A percentile compares a stretch with the other conserved stretches of the same genome.
phyloP scores from a whole-genome alignment of 2,888 invertebrate genomes.

The Lasioglossum vierecki region DNA sequence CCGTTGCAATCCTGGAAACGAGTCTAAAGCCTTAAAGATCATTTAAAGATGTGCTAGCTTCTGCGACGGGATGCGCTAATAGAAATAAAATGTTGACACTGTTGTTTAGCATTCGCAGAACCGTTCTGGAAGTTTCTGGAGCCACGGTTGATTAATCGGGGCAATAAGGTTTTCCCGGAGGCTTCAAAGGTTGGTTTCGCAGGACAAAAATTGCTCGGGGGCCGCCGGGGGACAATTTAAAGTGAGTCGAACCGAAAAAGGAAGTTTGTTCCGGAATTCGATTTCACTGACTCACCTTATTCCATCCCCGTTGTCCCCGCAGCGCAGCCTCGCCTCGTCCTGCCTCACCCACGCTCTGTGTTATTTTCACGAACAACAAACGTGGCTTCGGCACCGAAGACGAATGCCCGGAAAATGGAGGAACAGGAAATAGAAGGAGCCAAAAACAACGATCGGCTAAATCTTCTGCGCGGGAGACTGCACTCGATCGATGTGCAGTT shows the following conservation, averaged over 20 bases:
- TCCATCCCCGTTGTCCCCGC: constrained; percentile 2
- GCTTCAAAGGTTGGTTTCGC: constrained; percentile 34
- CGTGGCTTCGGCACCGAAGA: constrained; percentile 54
- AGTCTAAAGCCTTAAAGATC: neutral
- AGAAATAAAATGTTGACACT: neutral
- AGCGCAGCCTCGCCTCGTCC: neutral
- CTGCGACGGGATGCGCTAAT: neutral
- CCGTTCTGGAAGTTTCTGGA: neutral
- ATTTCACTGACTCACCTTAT: constrained; percentile 46
- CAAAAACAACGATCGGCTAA: constrained; percentile 54
- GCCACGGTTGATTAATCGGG: constrained; percentile 31
- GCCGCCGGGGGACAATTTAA: constrained; percentile 44
- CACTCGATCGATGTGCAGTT: constrained; percentile 49
- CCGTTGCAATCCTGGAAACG: no score
- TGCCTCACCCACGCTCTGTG: constrained; percentile 5
- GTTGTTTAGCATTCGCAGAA: neutral
- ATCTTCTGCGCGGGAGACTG: constrained; percentile 33
- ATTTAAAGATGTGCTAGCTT: neutral
- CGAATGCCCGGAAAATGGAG: constrained; percentile 53
- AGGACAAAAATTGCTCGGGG: constrained; percentile 31
- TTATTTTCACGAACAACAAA: constrained; percentile 58
- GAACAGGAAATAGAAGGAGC: constrained; percentile 49
- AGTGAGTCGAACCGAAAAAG: constrained; percentile 41
- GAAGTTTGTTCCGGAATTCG: constrained; percentile 55
- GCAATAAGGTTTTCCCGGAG: constrained; percentile 25